These are phyloP conservation scores for Oxyscelio sp. DNA, from an alignment of 2,888 invertebrate species.

Conservation along the genomic window DNA sequence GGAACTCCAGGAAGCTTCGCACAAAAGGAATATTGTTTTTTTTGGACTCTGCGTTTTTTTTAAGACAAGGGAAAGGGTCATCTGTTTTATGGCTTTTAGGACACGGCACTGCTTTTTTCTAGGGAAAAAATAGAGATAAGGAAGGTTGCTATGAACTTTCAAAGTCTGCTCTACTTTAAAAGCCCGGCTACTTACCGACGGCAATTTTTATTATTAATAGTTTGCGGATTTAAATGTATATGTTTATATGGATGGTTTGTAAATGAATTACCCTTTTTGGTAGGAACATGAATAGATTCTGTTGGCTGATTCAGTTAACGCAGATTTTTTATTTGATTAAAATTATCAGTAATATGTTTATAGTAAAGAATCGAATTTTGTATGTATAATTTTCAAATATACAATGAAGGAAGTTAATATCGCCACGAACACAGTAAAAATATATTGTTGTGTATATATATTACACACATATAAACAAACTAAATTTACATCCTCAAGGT, in stretches of 20 bases:
- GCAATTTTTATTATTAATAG: conserved; percentile 5
- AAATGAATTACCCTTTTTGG: too few relatives aligned
- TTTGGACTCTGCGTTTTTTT: conserved; percentile 11
- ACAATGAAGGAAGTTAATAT: too few relatives aligned
- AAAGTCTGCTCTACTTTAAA: conserved; percentile 21
- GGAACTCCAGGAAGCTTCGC: conserved; percentile 25
- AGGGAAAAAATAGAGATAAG: conserved; percentile 22
- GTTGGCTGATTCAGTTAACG: too few relatives aligned
- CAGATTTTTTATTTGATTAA: too few relatives aligned
- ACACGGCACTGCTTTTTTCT: conserved; percentile 11
- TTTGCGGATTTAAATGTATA: background rate
- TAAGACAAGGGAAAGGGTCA: conserved; percentile 10
- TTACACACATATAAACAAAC: too few relatives aligned
- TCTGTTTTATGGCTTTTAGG: conserved; percentile 25
- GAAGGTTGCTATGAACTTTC: conserved; percentile 9
- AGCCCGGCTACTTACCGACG: background rate
- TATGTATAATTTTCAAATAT: too few relatives aligned
- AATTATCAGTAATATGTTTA: too few relatives aligned
- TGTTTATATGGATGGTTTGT: background rate
- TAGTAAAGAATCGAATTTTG: too few relatives aligned
- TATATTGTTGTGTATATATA: too few relatives aligned
- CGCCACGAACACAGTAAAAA: too few relatives aligned
- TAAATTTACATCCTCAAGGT: too few relatives aligned
- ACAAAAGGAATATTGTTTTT: conserved; percentile 44
- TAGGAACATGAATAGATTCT: too few relatives aligned